These are phyloP conservation scores for Craseonycteris thonglongyai DNA, from an alignment of 2,113 vertebrate genomes.

Conservation along the genomic window DNA sequence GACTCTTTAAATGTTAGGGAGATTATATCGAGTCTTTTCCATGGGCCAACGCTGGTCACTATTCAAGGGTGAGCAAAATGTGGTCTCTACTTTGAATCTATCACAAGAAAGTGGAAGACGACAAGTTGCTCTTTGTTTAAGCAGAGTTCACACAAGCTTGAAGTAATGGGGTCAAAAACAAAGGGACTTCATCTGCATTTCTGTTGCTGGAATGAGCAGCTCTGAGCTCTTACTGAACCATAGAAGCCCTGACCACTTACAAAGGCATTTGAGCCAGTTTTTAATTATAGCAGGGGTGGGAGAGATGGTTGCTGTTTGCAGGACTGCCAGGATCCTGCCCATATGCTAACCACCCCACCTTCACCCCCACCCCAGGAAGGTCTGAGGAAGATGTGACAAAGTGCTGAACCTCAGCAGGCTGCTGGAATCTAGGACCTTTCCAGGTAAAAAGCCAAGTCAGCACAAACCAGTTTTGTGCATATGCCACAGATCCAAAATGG, in stretches of 20 bases:
- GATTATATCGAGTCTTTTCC: neutral
- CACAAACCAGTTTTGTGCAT: neutral
- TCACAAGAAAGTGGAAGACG: neutral
- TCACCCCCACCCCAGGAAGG: neutral
- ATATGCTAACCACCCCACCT: no score
- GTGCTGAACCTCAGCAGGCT: neutral
- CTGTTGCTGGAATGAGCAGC: neutral
- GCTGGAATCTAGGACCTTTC: neutral
- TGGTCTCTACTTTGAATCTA: neutral
- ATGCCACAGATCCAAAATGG: conserved; percentile 4
- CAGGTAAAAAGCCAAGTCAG: neutral
- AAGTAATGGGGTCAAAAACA: neutral
- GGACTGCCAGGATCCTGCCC: neutral
- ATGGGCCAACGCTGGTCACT: neutral
- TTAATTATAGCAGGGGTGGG: neutral
- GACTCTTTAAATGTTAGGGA: neutral
- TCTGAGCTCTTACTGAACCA: neutral
- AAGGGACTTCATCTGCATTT: neutral
- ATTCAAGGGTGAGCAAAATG: neutral
- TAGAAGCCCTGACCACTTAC: neutral
- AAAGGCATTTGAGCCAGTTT: neutral
- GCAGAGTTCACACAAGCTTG: neutral
- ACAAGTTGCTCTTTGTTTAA: neutral
- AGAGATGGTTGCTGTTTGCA: no score
- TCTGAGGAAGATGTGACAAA: neutral